Percentiles rank a stretch among this genome's conserved stretches.
Conservation (phyloP, 2,113 vertebrate genomes). For the Synodontis membranacea region DNA sequence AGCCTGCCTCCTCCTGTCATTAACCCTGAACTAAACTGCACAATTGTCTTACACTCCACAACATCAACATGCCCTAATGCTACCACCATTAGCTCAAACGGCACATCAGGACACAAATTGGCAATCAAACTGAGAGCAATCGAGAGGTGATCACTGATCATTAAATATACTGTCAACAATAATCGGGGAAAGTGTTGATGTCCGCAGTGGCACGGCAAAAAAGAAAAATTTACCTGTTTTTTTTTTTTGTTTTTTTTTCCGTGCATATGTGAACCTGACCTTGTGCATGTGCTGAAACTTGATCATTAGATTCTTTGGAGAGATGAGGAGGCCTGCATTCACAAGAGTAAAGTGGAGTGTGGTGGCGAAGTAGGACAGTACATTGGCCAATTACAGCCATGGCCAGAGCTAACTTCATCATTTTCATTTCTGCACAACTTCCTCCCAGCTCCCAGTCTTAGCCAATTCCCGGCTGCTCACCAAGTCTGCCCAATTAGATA, state of each 20-base stretch:
- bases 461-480: not conserved
- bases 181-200: not conserved
- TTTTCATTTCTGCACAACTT: not conserved
- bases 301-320: not conserved
- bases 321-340: not conserved
- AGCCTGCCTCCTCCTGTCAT: slow-evolving; percentile 38
- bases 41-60: not conserved
- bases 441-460: not conserved
- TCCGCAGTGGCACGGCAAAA: not conserved
- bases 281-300: not conserved
- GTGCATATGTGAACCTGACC: not conserved
- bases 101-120: not conserved
- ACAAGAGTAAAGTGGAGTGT: not conserved
- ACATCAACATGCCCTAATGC: slow-evolving; percentile 20
- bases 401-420: not conserved
- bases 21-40: slow-evolving; percentile 12
- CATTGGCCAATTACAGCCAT: not conserved
- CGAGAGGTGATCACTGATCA: slow-evolving; percentile 21
- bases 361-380: not conserved
- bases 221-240: not conserved
- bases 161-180: not conserved
- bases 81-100: slow-evolving; percentile 5
- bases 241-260: not conserved
- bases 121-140: not conserved
- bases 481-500: not conserved